These are phyloP conservation scores for Formicarius rufipectus DNA, from an alignment of 2,113 vertebrate species.

Conservation along the genomic window DNA sequence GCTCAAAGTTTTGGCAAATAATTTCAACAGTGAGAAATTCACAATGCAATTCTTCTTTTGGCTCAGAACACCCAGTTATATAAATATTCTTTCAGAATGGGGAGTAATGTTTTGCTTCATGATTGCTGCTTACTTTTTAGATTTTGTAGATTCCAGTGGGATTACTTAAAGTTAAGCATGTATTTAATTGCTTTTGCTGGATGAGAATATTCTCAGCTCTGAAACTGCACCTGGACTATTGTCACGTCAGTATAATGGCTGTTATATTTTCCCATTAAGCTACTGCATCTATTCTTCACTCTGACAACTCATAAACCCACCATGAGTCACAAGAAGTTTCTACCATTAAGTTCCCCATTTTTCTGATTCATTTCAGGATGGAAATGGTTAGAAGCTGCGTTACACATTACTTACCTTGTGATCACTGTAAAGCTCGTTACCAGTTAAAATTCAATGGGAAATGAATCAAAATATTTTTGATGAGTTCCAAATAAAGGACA, in stretches of 20 bases:
- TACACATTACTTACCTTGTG: background rate
- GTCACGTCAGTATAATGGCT: background rate
- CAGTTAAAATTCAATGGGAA: background rate
- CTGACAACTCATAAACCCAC: background rate
- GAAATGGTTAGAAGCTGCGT: background rate
- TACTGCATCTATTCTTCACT: background rate
- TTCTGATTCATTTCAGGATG: background rate
- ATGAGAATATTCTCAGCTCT: background rate
- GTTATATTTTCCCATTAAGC: background rate
- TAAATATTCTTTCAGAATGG: background rate
- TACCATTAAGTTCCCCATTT: background rate
- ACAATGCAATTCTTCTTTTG: background rate
- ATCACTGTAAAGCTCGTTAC: background rate
- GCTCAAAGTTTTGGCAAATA: background rate
- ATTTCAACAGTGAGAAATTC: background rate
- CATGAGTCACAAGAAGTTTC: background rate
- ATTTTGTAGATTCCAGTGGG: background rate
- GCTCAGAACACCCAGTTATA: background rate
- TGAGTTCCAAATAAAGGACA: background rate
- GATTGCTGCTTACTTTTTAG: background rate
- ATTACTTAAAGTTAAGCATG: background rate
- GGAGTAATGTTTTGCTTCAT: background rate
- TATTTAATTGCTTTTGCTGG: conserved; percentile 14
- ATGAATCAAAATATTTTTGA: background rate
- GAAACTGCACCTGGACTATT: background rate